Conservation (phyloP, 2,113 vertebrate species). For the Murina feae region DNA sequence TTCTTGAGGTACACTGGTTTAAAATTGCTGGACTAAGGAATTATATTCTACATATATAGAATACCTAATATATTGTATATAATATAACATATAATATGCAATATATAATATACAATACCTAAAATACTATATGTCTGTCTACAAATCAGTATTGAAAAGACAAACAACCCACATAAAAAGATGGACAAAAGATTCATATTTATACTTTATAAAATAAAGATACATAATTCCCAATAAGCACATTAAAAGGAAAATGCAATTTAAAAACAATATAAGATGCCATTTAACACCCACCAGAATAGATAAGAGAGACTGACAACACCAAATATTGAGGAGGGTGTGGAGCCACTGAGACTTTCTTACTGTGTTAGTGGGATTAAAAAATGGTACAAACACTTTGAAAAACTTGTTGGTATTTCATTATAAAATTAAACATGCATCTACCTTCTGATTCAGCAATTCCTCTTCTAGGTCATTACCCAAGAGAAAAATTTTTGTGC, state of each 20-base stretch:
- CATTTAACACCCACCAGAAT: background rate
- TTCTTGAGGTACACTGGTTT: background rate
- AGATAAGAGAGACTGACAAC: background rate
- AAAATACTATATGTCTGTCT: background rate
- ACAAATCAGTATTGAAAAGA: background rate
- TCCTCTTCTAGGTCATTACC: background rate
- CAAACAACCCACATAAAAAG: background rate
- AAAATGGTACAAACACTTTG: background rate
- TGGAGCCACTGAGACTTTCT: background rate
- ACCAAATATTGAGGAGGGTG: background rate
- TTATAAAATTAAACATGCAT: background rate
- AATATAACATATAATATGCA: background rate
- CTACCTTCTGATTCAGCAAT: background rate
- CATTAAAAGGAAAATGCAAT: background rate
- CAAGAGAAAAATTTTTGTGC: background rate
- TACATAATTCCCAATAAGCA: background rate
- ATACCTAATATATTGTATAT: background rate
- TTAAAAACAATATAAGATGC: constrained; percentile 8
- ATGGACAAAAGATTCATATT: background rate
- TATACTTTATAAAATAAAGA: background rate
- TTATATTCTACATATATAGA: background rate
- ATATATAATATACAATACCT: background rate
- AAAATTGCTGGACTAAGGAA: background rate
- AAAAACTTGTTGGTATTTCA: background rate
- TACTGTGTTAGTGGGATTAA: background rate